Conservation (phyloP, 2,113 vertebrate genomes). For the Fregata magnificens region DNA sequence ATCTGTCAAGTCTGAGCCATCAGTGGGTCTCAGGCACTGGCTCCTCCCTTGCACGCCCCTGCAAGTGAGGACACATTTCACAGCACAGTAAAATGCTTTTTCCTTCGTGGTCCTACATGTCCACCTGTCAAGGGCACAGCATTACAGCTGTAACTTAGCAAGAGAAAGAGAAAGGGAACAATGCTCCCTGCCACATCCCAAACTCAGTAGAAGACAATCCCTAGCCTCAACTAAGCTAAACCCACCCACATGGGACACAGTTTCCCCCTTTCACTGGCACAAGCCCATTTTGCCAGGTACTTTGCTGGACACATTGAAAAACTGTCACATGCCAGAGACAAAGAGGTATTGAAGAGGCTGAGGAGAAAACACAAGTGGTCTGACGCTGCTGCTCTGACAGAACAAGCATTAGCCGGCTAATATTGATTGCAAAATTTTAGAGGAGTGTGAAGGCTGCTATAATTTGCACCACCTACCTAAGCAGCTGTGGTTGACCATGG, state of each 20-base stretch:
- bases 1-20: not conserved
- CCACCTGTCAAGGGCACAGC: not conserved
- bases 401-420: not conserved
- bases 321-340: not conserved
- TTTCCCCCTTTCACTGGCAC: not conserved
- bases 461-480: not conserved
- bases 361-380: not conserved
- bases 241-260: too few species aligned
- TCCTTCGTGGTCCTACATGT: not conserved
- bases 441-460: not conserved
- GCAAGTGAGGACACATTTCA: not conserved
- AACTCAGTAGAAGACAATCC: not conserved
- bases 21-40: not conserved
- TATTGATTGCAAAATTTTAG: not conserved
- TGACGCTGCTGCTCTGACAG: not conserved
- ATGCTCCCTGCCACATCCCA: not conserved
- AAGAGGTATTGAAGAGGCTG: not conserved
- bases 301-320: not conserved
- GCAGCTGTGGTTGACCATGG: not conserved
- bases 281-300: not conserved
- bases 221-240: not conserved
- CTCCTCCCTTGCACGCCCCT: not conserved
- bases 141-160: not conserved
- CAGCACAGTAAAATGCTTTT: not conserved
- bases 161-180: not conserved